Conservation (phyloP, 2,888 invertebrate genomes). For the Unio delphinus region DNA sequence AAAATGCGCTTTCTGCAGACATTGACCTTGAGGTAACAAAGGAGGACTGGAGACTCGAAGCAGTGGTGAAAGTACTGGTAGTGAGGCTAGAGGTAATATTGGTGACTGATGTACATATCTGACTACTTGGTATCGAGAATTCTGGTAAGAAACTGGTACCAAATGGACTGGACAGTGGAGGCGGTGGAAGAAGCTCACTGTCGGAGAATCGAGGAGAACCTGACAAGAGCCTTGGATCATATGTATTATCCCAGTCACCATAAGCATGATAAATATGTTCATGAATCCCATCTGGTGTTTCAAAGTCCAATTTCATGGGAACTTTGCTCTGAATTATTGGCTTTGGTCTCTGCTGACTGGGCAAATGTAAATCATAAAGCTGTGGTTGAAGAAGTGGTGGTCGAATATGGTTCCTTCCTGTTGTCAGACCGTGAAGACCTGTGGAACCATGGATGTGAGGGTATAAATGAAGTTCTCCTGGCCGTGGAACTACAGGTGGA, state of each 20-base stretch:
- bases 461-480: slow-evolving; percentile 66
- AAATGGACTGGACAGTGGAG: slow-evolving; percentile 58
- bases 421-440: slow-evolving; percentile 39
- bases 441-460: slow-evolving; percentile 69
- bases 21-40: slow-evolving; percentile 9
- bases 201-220: slow-evolving; percentile 48
- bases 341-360: slow-evolving; percentile 39
- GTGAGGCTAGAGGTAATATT: slow-evolving; percentile 28
- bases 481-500: slow-evolving; percentile 54
- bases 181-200: slow-evolving; percentile 60
- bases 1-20: slow-evolving; percentile 23
- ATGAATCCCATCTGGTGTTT: slow-evolving; percentile 62
- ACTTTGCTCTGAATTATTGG: slow-evolving; percentile 50
- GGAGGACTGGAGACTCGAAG: slow-evolving; percentile 32
- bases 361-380: slow-evolving; percentile 65
- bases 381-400: slow-evolving; percentile 63
- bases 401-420: slow-evolving; percentile 40
- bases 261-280: slow-evolving; percentile 67
- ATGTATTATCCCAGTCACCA: slow-evolving; percentile 68
- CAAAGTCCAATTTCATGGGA: slow-evolving; percentile 64
- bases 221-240: slow-evolving; percentile 57
- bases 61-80: slow-evolving; percentile 54
- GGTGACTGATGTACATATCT: slow-evolving; percentile 30
- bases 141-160: slow-evolving; percentile 47
- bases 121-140: slow-evolving; percentile 28